These are phyloP conservation scores for Mythimna loreyi DNA, from an alignment of 2,888 invertebrate genomes.

Conservation along the genomic window DNA sequence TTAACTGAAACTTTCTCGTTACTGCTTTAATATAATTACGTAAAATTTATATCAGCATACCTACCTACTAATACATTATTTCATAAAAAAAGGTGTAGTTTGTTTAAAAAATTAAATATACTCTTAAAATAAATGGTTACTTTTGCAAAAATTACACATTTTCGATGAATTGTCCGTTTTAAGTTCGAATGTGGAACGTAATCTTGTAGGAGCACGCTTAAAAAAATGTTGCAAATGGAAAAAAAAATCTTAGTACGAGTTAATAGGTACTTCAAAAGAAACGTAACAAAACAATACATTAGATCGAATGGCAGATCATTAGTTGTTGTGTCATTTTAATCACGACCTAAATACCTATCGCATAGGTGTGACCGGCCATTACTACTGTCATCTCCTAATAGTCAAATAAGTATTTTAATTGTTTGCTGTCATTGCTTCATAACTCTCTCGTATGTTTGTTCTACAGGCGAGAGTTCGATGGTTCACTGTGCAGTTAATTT, in stretches of 20 bases:
- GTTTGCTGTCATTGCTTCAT: neutral
- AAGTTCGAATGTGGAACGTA: too few species aligned
- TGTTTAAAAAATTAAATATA: too few species aligned
- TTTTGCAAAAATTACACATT: too few species aligned
- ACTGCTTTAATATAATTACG: too few species aligned
- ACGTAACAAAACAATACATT: neutral
- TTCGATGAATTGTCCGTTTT: too few species aligned
- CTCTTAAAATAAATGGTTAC: too few species aligned
- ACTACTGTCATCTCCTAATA: slow-evolving; percentile 15
- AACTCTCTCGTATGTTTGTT: neutral
- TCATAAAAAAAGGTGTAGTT: too few species aligned
- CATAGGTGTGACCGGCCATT: slow-evolving; percentile 1
- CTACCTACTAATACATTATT: too few species aligned
- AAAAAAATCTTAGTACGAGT: neutral
- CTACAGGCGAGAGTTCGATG: neutral
- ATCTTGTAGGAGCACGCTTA: too few species aligned
- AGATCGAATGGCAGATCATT: slow-evolving; percentile 1
- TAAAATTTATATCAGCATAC: too few species aligned
- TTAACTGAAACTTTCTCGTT: too few species aligned
- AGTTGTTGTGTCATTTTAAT: slow-evolving; percentile 21
- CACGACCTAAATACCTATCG: slow-evolving; percentile 15
- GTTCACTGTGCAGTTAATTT: neutral
- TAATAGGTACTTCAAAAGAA: neutral
- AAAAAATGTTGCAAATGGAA: neutral
- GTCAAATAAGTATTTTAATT: slow-evolving; percentile 10